Base-by-base conservation (phyloP, 2,797 vertebrate species). In the Anas flavirostris region DNA sequence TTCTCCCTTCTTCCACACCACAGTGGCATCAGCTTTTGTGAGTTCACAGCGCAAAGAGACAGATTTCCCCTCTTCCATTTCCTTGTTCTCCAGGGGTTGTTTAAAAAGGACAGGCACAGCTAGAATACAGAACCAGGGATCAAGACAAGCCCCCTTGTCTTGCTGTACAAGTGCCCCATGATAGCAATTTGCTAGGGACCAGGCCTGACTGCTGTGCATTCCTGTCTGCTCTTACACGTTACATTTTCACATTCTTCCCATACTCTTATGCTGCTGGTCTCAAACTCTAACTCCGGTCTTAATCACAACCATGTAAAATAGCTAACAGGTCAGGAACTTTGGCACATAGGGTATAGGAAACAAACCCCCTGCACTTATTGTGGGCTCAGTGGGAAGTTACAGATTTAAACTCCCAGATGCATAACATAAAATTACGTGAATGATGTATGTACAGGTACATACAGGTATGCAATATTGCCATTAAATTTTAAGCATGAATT, bases 1-100 rank as follows among this genome's bases (percentile, higher is more conserved):
- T 29, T 70, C 69, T 90, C 95, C 96, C 93, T 98, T 98, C 96
- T 96, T 98, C 98, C 98, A 97, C 81, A 95, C 74, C 82, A 98
- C 96, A 0, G 86, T 43, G 50, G 93, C 93, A 48, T 95, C 95
- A 4, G 97, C 52, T 82, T 96, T 92, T 4, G 96, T 91, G 69
- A 98, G 92, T 7, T 96, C 94, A 0, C 97, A 97, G 56, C 60
- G 29, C 69, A 98, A 50, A 82, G 84, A 91, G 66, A 97, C 26
- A 1, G 91, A 92, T 86, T 95, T 93, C 37, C 97, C 96, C 37
- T 97, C 98, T 58, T 97, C 94, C 17, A 2, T 19, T 15, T 82
- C 94, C 1, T 19, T 82, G 72, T 97, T 96, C 89, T 97, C 87
- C 84, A 97, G 94, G 70, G 91, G 74, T 95, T 95, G 86, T 73